Conservation (phyloP, 1,140 invertebrate genomes). For the Phymorhynchus buccinoides region DNA sequence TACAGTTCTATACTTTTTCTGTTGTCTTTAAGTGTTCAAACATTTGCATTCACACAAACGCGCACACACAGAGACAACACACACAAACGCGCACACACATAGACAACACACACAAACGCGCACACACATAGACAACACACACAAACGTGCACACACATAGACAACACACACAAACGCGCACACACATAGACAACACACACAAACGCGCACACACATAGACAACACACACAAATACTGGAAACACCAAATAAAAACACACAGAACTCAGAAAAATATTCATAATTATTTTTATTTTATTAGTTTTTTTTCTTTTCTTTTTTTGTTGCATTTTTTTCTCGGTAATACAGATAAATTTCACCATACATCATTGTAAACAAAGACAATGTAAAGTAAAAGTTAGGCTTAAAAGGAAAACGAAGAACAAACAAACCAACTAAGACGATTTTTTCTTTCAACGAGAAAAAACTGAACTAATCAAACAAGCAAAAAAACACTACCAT, state of each 20-base stretch:
- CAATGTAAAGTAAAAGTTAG: slow-evolving; percentile 17
- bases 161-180: too few relatives aligned
- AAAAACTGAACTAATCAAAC: not conserved
- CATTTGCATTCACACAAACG: too few relatives aligned
- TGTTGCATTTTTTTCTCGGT: not conserved
- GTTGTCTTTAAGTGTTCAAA: too few relatives aligned
- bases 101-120: too few relatives aligned
- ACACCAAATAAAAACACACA: not conserved
- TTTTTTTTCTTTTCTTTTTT: not conserved
- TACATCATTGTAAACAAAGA: slow-evolving; percentile 23
- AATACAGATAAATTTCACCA: slow-evolving; percentile 20
- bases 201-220: too few relatives aligned
- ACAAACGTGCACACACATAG: too few relatives aligned
- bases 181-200: too few relatives aligned
- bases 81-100: too few relatives aligned
- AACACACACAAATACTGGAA: too few relatives aligned
- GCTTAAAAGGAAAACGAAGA: slow-evolving; percentile 8
- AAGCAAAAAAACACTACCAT: not conserved
- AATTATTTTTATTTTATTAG: not conserved
- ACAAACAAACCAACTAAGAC: not conserved
- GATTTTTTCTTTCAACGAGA: not conserved
- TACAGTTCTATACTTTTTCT: too few relatives aligned
- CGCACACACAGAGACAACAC: too few relatives aligned
- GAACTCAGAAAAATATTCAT: not conserved
- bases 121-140: too few relatives aligned